Evolutionary conservation across 2,113 vertebrate species (phyloP), one percentile per base, ranked within the genome.

Genomic region (Sminthopsis crassicaudata): DNA sequence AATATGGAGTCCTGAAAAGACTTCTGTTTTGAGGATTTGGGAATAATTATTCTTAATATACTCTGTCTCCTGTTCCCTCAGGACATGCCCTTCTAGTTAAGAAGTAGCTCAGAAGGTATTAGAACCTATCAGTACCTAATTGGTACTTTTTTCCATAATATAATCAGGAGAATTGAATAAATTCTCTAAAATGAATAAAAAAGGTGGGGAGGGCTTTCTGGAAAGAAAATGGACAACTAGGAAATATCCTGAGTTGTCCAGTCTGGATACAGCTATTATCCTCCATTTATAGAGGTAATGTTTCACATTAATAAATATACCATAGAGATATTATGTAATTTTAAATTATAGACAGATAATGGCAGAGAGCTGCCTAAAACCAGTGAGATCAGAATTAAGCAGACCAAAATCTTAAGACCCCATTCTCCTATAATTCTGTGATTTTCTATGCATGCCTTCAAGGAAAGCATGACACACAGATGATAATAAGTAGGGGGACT

Each of bases 111-210:
- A 54, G 93, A 90, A 52, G 76, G 88, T 1, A 55, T 91, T 16
- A 93, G 67, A n/a, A 30, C 12, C 60, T 1, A 67, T 36, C 30
- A 67, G 30, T 24, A 27, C 26, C 90, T 92, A 67, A 90, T 50
- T 14, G 53, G 89, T 16, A 60, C n/a, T 94, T 93, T 93, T 93
- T 93, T 91, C 94, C 27, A 92, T 48, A n/a, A 46, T 92, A 57
- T 94, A 93, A 95, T 93, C 94, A 97, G 76, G 96, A 54, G 60
- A 91, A 94, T 94, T 10, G 94, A 95, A 89, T 84, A 90, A 54
- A 0, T 55, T 51, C 50, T 51, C 50, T 51, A 51, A 51, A 51
- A 51, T 51, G 50, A 90, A 95, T 57, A 26, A 89, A 25, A 92
- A 26, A 88, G 52, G 22, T n/a, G 67, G 46, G 26, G 76, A 88